Percentiles rank a stretch among this genome's conserved stretches.
These are phyloP conservation scores for Leptinotarsa peninsularis DNA, from an alignment of 2,888 invertebrate genomes.

Conservation along the genomic window DNA sequence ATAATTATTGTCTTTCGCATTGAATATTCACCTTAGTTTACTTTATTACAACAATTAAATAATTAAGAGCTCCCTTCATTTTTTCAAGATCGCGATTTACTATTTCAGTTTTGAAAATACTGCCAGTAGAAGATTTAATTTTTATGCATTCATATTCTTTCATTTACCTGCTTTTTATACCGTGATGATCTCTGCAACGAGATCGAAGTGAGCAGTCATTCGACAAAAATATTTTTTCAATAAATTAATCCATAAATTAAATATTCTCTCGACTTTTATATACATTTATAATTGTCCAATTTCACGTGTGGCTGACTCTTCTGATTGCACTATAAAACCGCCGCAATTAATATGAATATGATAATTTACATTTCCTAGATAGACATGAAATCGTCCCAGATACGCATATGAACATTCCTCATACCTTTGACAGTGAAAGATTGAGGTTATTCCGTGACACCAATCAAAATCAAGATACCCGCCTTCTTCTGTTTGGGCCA, in stretches of 20 bases:
- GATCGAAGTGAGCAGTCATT: no score
- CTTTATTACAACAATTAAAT: no score
- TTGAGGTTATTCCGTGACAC: slow-evolving; percentile 57
- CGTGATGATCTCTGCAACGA: no score
- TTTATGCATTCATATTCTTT: no score
- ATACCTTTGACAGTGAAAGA: slow-evolving; percentile 54
- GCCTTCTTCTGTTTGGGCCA: slow-evolving; percentile 34
- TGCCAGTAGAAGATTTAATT: no score
- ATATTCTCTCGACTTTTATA: slow-evolving; percentile 2
- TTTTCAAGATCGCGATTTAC: no score
- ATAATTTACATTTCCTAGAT: slow-evolving; percentile 18
- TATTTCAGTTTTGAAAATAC: no score
- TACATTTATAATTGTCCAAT: slow-evolving; percentile 5
- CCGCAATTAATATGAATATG: slow-evolving; percentile 5
- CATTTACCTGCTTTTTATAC: no score
- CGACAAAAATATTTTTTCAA: background rate
- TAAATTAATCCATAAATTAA: background rate
- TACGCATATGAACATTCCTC: slow-evolving; percentile 14
- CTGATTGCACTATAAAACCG: slow-evolving; percentile 7
- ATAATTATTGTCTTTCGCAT: no score
- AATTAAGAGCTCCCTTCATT: no score
- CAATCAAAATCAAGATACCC: slow-evolving; percentile 54
- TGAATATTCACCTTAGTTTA: no score
- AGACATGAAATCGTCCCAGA: slow-evolving; percentile 11
- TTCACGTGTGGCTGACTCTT: slow-evolving; percentile 3